A percentile compares a stretch with the other conserved stretches of the same genome.
Evolutionary conservation across 2,113 vertebrate species (phyloP).

Genomic region (Hipposideros armiger): DNA sequence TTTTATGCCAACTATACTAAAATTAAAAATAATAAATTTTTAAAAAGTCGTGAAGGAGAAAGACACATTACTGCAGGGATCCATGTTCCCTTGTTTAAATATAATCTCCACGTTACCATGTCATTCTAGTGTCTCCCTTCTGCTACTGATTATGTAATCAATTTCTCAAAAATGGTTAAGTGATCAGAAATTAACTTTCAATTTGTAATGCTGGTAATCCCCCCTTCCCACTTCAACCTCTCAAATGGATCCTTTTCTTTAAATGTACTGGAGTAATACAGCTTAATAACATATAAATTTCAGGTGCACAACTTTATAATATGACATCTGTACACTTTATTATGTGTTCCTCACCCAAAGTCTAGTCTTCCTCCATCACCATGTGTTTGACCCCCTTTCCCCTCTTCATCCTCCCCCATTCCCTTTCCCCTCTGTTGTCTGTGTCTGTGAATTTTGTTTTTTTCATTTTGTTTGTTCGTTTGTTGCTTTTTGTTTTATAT

Average conservation of each 20-base stretch:
- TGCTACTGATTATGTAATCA: neutral
- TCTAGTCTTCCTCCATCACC: neutral
- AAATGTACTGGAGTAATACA: neutral
- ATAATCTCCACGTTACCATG: neutral
- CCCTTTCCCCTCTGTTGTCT: neutral
- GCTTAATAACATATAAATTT: neutral
- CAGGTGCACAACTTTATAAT: neutral
- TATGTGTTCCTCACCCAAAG: neutral
- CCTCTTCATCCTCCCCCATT: neutral
- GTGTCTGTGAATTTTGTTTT: neutral
- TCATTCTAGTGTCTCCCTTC: neutral
- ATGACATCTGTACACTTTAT: neutral
- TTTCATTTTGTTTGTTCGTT: neutral
- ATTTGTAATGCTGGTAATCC: conserved; percentile 11
- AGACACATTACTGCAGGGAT: neutral
- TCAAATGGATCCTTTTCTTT: neutral
- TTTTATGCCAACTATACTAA: neutral
- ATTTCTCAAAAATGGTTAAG: neutral
- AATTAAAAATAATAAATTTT: neutral
- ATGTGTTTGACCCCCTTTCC: neutral
- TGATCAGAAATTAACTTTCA: conserved; percentile 38
- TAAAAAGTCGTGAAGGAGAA: conserved; percentile 6
- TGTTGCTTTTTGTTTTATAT: neutral
- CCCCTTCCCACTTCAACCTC: neutral
- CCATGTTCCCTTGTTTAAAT: neutral